Evolutionary conservation across 2,113 vertebrate genomes (phyloP), one percentile per base, ranked within the genome.

Genomic region (Anthoscopus minutus): DNA sequence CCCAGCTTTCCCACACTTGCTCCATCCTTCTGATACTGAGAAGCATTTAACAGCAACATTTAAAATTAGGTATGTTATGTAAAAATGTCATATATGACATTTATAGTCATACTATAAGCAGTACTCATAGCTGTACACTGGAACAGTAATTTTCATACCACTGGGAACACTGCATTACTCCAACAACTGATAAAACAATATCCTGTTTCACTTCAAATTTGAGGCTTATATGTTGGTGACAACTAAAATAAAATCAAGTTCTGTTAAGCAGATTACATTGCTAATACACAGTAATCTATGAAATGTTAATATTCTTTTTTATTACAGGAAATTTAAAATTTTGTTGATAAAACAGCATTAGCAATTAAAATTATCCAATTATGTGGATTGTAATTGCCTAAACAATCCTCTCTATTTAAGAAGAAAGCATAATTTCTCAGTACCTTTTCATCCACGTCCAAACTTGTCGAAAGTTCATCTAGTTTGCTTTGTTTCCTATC

Each of bases 371-470:
- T 74, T 16, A 70, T 40, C 35, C 56, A 74, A 67, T 47, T 44
- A 44, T 9, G 76, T 4, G 19, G 35, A 51, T 20, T 66, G 19
- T 13, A 3, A 90, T 83, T 73, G 69, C 57, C 67, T 61, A 40
- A 53, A 90, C 57, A n/a, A n/a, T n/a, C n/a, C n/a, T n/a, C n/a
- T n/a, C n/a, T 48, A 42, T 30, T 73, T 30, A 83, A 69, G 15
- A 37, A 71, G 30, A 70, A 69, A 73, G 31, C 8, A 16, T 53
- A n/a, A 70, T 54, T 93, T 76, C 57, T 62, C 65, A 62, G 51
- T 97, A 98, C 98, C 98, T 98, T 96, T 70, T 96, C 86, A 77
- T 96, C 84, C 51, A 69, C 0, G 3, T 95, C 74, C 84, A 78
- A 94, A 80, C 11, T 72, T 62, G 83, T 88, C 9, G 82, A 31